These are phyloP conservation scores for Sycophila texana DNA, from an alignment of 2,888 invertebrate species.

Conservation along the genomic window DNA sequence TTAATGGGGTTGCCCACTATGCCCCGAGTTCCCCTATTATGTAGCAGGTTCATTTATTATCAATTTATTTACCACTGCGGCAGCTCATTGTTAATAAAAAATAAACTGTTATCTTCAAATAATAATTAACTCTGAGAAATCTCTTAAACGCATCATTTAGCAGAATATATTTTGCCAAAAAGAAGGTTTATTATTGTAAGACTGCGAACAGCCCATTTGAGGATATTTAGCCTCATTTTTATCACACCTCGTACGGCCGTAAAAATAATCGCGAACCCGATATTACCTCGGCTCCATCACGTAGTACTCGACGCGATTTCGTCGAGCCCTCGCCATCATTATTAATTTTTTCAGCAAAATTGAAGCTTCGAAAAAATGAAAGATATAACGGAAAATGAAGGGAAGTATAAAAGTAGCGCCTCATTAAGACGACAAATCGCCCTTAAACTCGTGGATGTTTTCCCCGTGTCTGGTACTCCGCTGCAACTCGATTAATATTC, in stretches of 20 bases:
- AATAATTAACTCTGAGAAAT: too few species aligned
- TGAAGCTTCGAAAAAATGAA: constrained; percentile 5
- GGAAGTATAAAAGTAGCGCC: not conserved
- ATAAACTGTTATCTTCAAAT: too few species aligned
- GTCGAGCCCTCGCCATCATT: not conserved
- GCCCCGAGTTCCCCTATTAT: too few species aligned
- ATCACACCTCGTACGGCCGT: constrained; percentile 29
- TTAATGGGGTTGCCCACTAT: too few species aligned
- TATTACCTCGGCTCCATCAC: constrained; percentile 1
- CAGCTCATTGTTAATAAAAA: too few species aligned
- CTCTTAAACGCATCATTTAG: too few species aligned
- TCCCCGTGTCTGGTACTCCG: not conserved
- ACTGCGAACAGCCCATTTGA: constrained; percentile 36
- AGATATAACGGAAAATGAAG: too few species aligned
- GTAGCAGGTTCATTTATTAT: too few species aligned
- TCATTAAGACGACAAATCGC: constrained; percentile 35
- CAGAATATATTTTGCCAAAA: too few species aligned
- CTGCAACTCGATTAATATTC: constrained; percentile 24
- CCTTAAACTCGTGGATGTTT: not conserved
- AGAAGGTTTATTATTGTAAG: not conserved
- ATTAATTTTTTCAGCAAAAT: constrained; percentile 28
- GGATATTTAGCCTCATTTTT: constrained; percentile 52
- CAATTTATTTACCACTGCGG: too few species aligned
- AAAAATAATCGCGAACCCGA: constrained; percentile 31
- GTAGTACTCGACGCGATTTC: not conserved